Evolutionary conservation across 2,797 vertebrate species (phyloP).

Genomic region (Scarus forsteni): DNA sequence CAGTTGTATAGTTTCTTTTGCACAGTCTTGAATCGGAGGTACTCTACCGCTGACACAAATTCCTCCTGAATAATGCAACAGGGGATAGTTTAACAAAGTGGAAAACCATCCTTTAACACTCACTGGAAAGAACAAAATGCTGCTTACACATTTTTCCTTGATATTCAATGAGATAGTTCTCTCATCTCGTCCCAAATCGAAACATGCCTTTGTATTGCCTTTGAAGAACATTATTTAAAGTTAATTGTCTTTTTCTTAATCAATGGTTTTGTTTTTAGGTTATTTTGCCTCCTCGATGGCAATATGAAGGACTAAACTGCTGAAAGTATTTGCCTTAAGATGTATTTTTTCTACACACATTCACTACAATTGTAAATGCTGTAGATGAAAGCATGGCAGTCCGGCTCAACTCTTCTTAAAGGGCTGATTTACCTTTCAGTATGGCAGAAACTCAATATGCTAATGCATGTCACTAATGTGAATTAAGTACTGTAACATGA

Average conservation of each 20-base stretch:
- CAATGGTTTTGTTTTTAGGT: constrained; percentile 14
- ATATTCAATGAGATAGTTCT: constrained; percentile 25
- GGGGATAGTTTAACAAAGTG: constrained; percentile 42
- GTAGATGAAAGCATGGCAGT: constrained; percentile 64
- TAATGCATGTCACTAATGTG: constrained; percentile 75
- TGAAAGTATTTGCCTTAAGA: constrained; percentile 76
- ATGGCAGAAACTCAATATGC: constrained; percentile 48
- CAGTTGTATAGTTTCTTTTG: constrained; percentile 20
- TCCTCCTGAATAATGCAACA: constrained; percentile 69
- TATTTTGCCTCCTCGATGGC: constrained; percentile 59
- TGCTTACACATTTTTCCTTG: constrained; percentile 29
- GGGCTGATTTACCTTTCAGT: constrained; percentile 60
- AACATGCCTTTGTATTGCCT: constrained; percentile 69
- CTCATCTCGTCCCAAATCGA: constrained; percentile 27
- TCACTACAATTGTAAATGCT: constrained; percentile 43
- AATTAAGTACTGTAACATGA: constrained; percentile 64
- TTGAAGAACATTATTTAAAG: constrained; percentile 77
- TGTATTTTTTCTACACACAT: constrained; percentile 67
- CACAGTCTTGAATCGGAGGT: constrained; percentile 1
- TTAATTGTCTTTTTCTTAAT: constrained; percentile 49
- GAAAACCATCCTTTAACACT: constrained; percentile 22
- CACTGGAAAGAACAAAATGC: constrained; percentile 3
- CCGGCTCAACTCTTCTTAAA: constrained; percentile 46
- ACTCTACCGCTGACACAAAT: constrained; percentile 23
- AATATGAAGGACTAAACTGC: constrained; percentile 57